Conservation (phyloP, 53 echinoderm and acorn worm species). For the Crossaster papposus region DNA sequence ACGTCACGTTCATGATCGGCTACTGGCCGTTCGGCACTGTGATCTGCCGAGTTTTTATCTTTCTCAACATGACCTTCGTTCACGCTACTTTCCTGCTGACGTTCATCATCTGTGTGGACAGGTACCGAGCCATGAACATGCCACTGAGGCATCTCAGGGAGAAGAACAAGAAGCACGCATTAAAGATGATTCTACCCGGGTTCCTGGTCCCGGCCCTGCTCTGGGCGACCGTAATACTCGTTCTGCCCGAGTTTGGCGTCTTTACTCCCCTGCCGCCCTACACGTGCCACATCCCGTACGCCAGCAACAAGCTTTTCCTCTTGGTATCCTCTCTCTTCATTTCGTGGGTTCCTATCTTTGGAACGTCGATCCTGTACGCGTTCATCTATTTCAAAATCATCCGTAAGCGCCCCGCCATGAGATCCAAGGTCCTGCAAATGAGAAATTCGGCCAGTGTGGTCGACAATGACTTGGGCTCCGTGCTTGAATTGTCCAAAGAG, state of each 20-base stretch:
- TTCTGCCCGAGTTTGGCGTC: slow-evolving; percentile 1
- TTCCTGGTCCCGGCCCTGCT: slow-evolving; percentile 51
- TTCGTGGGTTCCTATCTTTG: slow-evolving; percentile 62
- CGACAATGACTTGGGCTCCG: background rate
- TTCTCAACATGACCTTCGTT: slow-evolving; percentile 64
- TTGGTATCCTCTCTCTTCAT: slow-evolving; percentile 57
- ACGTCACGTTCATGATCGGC: slow-evolving; percentile 65
- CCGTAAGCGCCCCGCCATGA: background rate
- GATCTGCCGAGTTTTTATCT: slow-evolving; percentile 60
- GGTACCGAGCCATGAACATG: slow-evolving; percentile 58
- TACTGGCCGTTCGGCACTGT: slow-evolving; percentile 68
- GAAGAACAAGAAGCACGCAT: slow-evolving; percentile 59
- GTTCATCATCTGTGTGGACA: slow-evolving; percentile 71
- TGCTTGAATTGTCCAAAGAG: background rate
- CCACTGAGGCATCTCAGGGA: slow-evolving; percentile 64
- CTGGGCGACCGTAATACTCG: slow-evolving; percentile 50
- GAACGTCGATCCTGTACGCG: slow-evolving; percentile 50
- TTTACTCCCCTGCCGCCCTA: slow-evolving; percentile 11
- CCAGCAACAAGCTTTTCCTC: slow-evolving; percentile 32
- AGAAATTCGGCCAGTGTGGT: slow-evolving; percentile 8
- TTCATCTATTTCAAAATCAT: slow-evolving; percentile 61
- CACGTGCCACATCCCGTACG: slow-evolving; percentile 28
- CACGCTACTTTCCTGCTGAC: slow-evolving; percentile 69
- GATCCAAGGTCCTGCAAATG: no score
- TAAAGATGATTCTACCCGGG: slow-evolving; percentile 39